A percentile compares a stretch with the other conserved stretches of the same genome.
Conservation (phyloP, 2,888 invertebrate species). For the Xestia c-nigrum region DNA sequence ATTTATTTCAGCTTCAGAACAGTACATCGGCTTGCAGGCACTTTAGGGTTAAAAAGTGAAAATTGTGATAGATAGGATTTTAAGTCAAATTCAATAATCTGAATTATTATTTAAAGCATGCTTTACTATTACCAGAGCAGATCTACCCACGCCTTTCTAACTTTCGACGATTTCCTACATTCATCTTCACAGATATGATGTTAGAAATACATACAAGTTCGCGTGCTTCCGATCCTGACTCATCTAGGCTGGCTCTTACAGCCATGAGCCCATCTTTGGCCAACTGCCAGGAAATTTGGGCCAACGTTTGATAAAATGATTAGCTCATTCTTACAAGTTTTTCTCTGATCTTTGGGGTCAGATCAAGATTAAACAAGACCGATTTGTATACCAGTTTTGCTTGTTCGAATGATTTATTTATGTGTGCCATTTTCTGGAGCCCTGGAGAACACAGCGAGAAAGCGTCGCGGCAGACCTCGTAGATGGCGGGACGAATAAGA, state of each 20-base stretch:
- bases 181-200: background rate
- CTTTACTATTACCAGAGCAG: background rate
- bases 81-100: background rate
- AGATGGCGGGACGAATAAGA: no score
- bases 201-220: conserved; percentile 30
- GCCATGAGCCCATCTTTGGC: conserved; percentile 50
- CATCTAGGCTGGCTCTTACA: conserved; percentile 19
- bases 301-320: conserved; percentile 52
- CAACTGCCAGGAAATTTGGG: conserved; percentile 31
- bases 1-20: background rate
- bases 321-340: conserved; percentile 39
- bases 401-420: background rate
- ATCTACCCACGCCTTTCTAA: background rate
- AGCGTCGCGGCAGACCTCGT: no score
- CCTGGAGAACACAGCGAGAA: no score
- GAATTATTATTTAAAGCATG: background rate
- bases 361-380: conserved; percentile 6
- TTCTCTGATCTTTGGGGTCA: conserved; percentile 24
- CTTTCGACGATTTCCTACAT: conserved; percentile 1
- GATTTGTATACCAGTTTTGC: background rate
- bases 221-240: conserved; percentile 38
- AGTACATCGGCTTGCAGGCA: background rate
- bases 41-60: background rate
- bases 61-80: background rate
- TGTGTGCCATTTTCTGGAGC: background rate